Base-by-base conservation (phyloP, 2,113 vertebrate species). In the Turdus rufiventris region DNA sequence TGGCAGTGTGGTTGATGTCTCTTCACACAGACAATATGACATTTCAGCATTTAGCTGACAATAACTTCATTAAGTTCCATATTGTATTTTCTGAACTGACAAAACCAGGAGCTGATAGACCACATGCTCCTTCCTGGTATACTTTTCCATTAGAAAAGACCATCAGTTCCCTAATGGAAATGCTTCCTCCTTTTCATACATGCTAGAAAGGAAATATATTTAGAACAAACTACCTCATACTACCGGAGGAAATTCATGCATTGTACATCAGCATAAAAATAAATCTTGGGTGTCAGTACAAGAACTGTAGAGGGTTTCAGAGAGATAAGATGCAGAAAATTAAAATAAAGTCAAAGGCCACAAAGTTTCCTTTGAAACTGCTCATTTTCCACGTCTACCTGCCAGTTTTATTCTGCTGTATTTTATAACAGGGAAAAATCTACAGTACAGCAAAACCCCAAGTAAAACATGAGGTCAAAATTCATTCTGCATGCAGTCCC, bases 401-500 rank as follows among this genome's bases (percentile, higher is more conserved):
- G 58, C 29, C 13, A 1, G 31, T 85, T 88, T 70, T 43, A 24
- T 75, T 87, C 71, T 62, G 45, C 65, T 45, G 0, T 14, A 33
- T 40, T 78, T 92, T 65, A 0, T 42, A 45, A 42, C 28, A 67
- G 28, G 71, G 54, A 63, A 76, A 76, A 93, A 67, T 68, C 85
- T 33, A 82, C 50, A 73, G 36, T 33, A 36, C 14, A 43, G 38
- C 42, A 67, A 95, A 92, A 89, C 26, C 81, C 17, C 38, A 76
- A 71, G 23, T 67, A 83, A 91, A 96, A 92, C 45, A 90, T 4
- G 38, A 94, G 95, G 88, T 96, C 94, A 92, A 93, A 92, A 91
- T 80, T 96, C 92, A 97, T 97, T 96, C 56, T 70, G 86, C 91
- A 97, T 97, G 96, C 96, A 97, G 91, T 20, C 79, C 94, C 74